Conservation (phyloP, 1,140 invertebrate species). For the Atta cephalotes region DNA sequence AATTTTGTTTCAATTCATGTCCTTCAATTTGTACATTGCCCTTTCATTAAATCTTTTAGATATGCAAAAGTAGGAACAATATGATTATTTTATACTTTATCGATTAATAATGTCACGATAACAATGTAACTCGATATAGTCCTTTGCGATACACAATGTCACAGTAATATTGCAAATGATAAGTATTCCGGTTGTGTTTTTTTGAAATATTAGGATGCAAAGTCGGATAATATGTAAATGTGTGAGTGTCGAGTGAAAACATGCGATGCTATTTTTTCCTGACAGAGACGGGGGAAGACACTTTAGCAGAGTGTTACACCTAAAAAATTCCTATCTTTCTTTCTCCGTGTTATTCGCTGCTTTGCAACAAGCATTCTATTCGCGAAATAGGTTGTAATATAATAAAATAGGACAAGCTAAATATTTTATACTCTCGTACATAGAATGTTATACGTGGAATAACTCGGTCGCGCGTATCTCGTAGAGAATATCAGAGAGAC, state of each 20-base stretch:
- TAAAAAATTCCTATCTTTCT: slow-evolving; percentile 51
- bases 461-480: slow-evolving; percentile 29
- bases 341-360: slow-evolving; percentile 21
- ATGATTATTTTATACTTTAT: not conserved
- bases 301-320: slow-evolving; percentile 22
- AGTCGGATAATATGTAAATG: slow-evolving; percentile 27
- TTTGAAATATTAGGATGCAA: slow-evolving; percentile 41
- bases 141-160: not conserved
- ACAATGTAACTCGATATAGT: not conserved
- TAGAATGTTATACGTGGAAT: slow-evolving; percentile 30
- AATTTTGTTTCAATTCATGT: not conserved
- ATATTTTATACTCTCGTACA: slow-evolving; percentile 48
- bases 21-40: not conserved
- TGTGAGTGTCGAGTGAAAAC: slow-evolving; percentile 29
- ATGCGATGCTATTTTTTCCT: slow-evolving; percentile 41
- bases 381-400: slow-evolving; percentile 49
- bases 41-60: slow-evolving; percentile 28
- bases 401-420: slow-evolving; percentile 61
- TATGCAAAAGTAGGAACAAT: not conserved
- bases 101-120: slow-evolving; percentile 36
- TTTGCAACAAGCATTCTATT: slow-evolving; percentile 37
- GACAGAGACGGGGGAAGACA: slow-evolving; percentile 39
- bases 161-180: slow-evolving; percentile 36
- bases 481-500: slow-evolving; percentile 31
- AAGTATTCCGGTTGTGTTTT: slow-evolving; percentile 33